A percentile compares a stretch with the other conserved stretches of the same genome.
These are phyloP conservation scores for Silurus asotus DNA, from an alignment of 2,113 vertebrate species.

Conservation along the genomic window DNA sequence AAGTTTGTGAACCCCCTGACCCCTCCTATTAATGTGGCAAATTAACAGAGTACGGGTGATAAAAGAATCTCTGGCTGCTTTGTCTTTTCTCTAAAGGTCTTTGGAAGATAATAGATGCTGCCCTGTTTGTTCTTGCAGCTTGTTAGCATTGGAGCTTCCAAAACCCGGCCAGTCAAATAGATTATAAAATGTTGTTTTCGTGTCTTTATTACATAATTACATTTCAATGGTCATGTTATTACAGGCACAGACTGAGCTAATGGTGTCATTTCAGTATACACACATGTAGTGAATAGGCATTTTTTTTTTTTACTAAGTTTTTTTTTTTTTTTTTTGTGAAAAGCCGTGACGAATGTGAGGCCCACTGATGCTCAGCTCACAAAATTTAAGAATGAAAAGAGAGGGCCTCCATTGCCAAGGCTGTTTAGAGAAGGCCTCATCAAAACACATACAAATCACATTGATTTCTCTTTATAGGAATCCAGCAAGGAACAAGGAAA, in stretches of 20 bases:
- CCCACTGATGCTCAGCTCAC: conserved; percentile 69
- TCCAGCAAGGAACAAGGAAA: neutral
- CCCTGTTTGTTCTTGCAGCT: conserved; percentile 4
- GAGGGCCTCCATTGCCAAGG: conserved; percentile 70
- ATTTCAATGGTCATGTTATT: neutral
- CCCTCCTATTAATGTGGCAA: conserved; percentile 62
- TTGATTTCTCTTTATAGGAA: conserved; percentile 61
- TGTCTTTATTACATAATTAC: neutral
- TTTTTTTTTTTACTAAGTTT: conserved; percentile 48
- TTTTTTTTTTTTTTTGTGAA: conserved; percentile 60
- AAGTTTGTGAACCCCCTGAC: conserved; percentile 71
- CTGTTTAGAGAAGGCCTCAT: conserved; percentile 74
- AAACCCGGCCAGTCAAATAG: neutral
- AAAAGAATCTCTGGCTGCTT: conserved; percentile 57
- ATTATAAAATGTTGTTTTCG: neutral
- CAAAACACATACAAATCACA: conserved; percentile 69
- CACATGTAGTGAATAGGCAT: conserved; percentile 58
- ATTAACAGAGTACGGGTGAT: conserved; percentile 64
- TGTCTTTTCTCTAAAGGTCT: conserved; percentile 62
- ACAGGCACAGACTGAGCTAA: neutral
- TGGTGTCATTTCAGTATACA: conserved; percentile 22
- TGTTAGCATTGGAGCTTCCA: conserved; percentile 8
- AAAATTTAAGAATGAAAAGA: conserved; percentile 63
- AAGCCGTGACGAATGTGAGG: conserved; percentile 66
- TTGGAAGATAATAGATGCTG: conserved; percentile 19